Conservation (phyloP, 1,140 invertebrate species). For the Eufriesea mexicana region DNA sequence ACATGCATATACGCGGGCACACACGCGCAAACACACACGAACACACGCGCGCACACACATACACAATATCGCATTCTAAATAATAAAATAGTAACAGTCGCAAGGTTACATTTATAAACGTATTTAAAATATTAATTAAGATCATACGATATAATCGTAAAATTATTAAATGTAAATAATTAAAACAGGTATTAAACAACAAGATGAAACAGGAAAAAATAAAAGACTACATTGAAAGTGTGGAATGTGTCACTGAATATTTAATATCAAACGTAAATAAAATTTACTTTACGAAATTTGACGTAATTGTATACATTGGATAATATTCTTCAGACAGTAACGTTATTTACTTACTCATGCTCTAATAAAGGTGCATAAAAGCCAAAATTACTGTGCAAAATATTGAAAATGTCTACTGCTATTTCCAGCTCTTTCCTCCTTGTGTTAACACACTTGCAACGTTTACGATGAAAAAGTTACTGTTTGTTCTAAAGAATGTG, state of each 20-base stretch:
- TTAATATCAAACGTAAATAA: not conserved
- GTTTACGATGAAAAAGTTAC: slow-evolving; percentile 38
- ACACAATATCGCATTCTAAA: not conserved
- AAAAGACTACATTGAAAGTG: slow-evolving; percentile 7
- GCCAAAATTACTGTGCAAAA: slow-evolving; percentile 66
- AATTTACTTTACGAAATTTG: not conserved
- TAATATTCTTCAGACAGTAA: slow-evolving; percentile 12
- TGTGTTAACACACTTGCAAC: slow-evolving; percentile 33
- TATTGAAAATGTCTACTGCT: slow-evolving; percentile 70
- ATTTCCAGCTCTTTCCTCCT: slow-evolving; percentile 61
- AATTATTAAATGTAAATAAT: not conserved
- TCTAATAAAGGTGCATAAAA: slow-evolving; percentile 55
- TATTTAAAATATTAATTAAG: not conserved
- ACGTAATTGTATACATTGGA: not conserved
- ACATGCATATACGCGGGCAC: not conserved
- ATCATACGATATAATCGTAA: not conserved
- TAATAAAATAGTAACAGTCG: not conserved
- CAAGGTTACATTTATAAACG: not conserved
- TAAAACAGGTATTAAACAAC: slow-evolving; percentile 10
- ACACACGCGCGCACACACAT: not conserved
- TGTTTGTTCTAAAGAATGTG: not conserved
- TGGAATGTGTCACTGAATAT: slow-evolving; percentile 19
- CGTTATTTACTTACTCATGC: slow-evolving; percentile 53
- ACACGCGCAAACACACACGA: not conserved
- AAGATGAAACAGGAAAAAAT: slow-evolving; percentile 23